phyloP scores from a whole-genome alignment of 2,888 invertebrate genomes.

The Opisthograptis luteolata region DNA sequence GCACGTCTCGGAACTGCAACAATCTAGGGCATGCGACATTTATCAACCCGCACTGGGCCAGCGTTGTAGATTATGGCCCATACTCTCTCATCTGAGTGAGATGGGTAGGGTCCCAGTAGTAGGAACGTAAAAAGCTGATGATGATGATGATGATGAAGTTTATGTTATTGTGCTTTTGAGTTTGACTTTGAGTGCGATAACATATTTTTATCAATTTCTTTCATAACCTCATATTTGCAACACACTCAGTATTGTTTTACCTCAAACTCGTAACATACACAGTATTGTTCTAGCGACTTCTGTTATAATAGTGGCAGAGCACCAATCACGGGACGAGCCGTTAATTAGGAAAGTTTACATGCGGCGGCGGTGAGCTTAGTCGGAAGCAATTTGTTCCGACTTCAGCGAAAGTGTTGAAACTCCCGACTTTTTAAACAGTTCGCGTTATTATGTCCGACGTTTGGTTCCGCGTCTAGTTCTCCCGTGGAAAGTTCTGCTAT shows the following conservation, averaged over 20 bases:
- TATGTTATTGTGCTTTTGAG: too few species aligned
- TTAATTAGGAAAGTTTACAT: constrained; percentile 66
- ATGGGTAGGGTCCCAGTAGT: too few species aligned
- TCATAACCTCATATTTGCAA: neutral
- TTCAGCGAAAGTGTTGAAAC: constrained; percentile 30
- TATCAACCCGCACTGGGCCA: too few species aligned
- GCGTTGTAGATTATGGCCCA: too few species aligned
- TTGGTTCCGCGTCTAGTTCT: constrained; percentile 14
- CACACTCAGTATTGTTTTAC: neutral
- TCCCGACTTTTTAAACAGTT: constrained; percentile 30
- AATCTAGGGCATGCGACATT: too few species aligned
- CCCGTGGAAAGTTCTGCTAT: constrained; percentile 1
- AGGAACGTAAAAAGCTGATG: too few species aligned
- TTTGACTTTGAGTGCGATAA: too few species aligned
- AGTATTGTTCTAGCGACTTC: constrained; percentile 8
- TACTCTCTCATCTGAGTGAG: too few species aligned
- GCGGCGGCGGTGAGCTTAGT: constrained; percentile 30
- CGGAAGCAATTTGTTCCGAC: constrained; percentile 54
- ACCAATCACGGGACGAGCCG: constrained; percentile 49
- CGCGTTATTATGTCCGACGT: constrained; percentile 18
- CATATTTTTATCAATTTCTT: too few species aligned
- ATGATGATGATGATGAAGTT: too few species aligned
- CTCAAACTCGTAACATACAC: neutral
- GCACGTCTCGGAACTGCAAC: too few species aligned
- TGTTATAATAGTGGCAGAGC: constrained; percentile 24